Base-by-base conservation (phyloP, 1,140 invertebrate species). In the Neodiprion lecontei region DNA sequence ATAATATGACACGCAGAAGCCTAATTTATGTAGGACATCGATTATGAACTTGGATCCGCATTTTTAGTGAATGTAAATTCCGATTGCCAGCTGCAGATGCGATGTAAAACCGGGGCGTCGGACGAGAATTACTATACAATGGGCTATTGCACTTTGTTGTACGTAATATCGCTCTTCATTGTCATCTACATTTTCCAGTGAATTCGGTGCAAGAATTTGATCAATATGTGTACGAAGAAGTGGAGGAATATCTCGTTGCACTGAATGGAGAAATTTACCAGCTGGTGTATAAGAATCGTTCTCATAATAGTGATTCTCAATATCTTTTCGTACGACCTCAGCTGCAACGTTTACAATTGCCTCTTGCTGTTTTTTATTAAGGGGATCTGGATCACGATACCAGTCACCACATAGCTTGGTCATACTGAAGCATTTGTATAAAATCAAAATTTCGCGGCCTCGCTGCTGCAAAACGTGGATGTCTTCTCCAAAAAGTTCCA, bases 21-120 rank as follows among this genome's bases (percentile, higher is more conserved):
- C 83, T 61, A 86, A 81, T 61, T 72, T 75, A 14, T 53, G 5
- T 9, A 75, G 47, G 69, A 75, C 7, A 61, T 75, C 14, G 67
- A 73, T 5, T 65, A 14, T 67, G 1, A 47, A 23, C 48, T 71
- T 73, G 50, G 66, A 70, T 70, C 80, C 81, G 75, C 77, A 83
- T 78, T 79, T 83, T 77, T 77, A 76, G 67, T 83, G 80, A 79
- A 85, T 70, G 80, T 83, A 84, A 76, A 81, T 81, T 17, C 81
- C 81, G 71, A 84, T 77, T 65, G 82, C 75, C 49, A 87, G 78
- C 17, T 17, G 17, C 17, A 17, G 17, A 17, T 17, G 17, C 17
- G 17, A 17, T 17, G 17, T 17, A 21, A 21, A 21, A 21, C 17
- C 17, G 17, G 17, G 17, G 0, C 17, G 17, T 21, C 17, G 17